A percentile compares a stretch with the other conserved stretches of the same genome.
These are phyloP conservation scores for Halichondria panicea DNA, from an alignment of 37 sponge, comb jelly and placozoan species.

Conservation along the genomic window DNA sequence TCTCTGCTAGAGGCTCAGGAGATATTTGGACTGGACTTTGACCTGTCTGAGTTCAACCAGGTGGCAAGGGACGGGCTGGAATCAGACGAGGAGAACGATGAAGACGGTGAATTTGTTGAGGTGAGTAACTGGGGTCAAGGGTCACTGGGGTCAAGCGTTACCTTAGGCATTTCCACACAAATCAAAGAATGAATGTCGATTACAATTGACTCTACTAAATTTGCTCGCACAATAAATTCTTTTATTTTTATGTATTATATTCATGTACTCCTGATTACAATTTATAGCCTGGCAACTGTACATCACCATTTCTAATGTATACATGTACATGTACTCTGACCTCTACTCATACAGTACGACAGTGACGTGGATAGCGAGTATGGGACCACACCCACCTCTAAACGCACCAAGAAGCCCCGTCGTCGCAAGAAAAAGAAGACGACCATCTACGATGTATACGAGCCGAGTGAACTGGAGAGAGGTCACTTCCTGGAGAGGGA, in stretches of 20 bases:
- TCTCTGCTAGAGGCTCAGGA: conserved; percentile 90
- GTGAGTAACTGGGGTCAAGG: too few relatives aligned
- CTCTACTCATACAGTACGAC: conserved; percentile 8
- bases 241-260: too few relatives aligned
- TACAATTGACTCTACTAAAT: too few relatives aligned
- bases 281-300: too few relatives aligned
- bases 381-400: conserved; percentile 2
- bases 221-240: too few relatives aligned
- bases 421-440: conserved; percentile 60
- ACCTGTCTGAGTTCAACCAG: conserved; percentile 67
- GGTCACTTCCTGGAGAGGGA: conserved; percentile 86
- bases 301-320: too few relatives aligned
- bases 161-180: too few relatives aligned
- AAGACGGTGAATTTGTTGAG: conserved; percentile 52
- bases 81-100: conserved; percentile 65
- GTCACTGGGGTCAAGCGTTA: too few relatives aligned
- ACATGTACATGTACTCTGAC: too few relatives aligned
- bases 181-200: too few relatives aligned
- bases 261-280: too few relatives aligned
- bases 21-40: conserved; percentile 94
- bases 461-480: conserved; percentile 92
- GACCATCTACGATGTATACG: conserved; percentile 75
- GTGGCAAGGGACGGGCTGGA: conserved; percentile 49
- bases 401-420: background rate
- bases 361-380: conserved; percentile 48